These are phyloP conservation scores for Sphenodon punctatus DNA, from an alignment of 2,797 vertebrate genomes.

Conservation along the genomic window DNA sequence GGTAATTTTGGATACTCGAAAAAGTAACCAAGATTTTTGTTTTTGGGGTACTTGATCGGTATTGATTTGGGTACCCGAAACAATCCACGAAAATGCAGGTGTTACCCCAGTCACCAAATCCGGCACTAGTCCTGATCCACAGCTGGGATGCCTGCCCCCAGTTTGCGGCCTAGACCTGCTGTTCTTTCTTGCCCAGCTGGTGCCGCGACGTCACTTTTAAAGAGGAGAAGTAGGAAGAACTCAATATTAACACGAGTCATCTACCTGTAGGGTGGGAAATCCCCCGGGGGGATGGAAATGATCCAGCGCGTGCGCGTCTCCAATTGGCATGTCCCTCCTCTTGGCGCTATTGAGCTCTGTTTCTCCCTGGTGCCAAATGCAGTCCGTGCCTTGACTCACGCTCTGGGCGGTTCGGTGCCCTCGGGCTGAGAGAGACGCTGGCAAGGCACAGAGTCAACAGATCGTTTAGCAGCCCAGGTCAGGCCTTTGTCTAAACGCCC, in stretches of 20 bases:
- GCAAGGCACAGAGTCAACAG: background rate
- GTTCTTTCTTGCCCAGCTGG: too few relatives aligned
- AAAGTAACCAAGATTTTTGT: too few relatives aligned
- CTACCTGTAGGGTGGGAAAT: background rate
- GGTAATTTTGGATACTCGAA: too few relatives aligned
- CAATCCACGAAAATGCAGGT: too few relatives aligned
- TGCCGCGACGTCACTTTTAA: too few relatives aligned
- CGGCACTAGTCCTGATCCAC: too few relatives aligned
- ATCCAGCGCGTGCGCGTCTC: background rate
- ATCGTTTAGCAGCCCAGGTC: accelerated
- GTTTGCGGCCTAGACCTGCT: accelerated
- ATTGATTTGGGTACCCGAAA: too few relatives aligned
- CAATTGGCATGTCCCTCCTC: background rate
- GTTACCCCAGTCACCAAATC: too few relatives aligned
- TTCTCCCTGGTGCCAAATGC: background rate
- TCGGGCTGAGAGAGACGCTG: background rate
- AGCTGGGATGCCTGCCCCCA: too few relatives aligned
- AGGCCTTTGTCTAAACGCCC: accelerated
- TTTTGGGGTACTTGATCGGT: too few relatives aligned
- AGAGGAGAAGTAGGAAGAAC: background rate
- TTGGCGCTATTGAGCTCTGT: too few relatives aligned
- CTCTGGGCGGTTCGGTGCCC: background rate
- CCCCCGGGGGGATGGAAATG: background rate
- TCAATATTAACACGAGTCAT: background rate
- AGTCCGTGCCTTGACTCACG: background rate